Evolutionary conservation across 2,113 vertebrate species (phyloP).

Genomic region (Mobula hypostoma): DNA sequence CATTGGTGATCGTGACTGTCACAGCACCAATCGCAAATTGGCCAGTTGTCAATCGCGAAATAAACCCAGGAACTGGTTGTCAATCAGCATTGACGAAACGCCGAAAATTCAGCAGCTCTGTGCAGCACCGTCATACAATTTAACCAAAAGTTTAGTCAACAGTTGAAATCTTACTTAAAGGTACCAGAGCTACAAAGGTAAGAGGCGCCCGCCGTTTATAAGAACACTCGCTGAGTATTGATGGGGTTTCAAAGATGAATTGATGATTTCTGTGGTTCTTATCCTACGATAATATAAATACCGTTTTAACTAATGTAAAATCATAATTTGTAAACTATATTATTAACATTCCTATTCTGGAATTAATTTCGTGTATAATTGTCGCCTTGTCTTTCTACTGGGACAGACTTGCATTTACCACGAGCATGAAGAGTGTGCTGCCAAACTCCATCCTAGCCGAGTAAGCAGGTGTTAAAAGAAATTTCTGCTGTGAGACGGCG

Average conservation of each 20-base stretch:
- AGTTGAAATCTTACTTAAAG: background rate
- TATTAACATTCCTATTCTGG: background rate
- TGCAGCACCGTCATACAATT: background rate
- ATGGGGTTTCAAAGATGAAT: background rate
- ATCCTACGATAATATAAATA: background rate
- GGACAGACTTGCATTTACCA: background rate
- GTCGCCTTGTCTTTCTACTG: background rate
- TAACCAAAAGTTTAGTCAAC: background rate
- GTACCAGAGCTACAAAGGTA: background rate
- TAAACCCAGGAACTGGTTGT: background rate
- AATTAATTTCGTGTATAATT: background rate
- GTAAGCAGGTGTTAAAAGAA: conserved; percentile 25
- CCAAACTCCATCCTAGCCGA: background rate
- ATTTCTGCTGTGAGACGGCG: background rate
- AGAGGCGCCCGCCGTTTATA: background rate
- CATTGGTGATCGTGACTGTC: background rate
- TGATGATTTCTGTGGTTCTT: background rate
- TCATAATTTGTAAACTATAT: background rate
- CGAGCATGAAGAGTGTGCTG: background rate
- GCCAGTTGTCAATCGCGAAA: background rate
- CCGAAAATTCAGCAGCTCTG: background rate
- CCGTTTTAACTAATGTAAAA: background rate
- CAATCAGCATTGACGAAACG: background rate
- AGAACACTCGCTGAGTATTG: background rate
- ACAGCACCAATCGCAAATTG: background rate